Conservation (phyloP, 2,888 invertebrate genomes). For the Mamestra brassicae region DNA sequence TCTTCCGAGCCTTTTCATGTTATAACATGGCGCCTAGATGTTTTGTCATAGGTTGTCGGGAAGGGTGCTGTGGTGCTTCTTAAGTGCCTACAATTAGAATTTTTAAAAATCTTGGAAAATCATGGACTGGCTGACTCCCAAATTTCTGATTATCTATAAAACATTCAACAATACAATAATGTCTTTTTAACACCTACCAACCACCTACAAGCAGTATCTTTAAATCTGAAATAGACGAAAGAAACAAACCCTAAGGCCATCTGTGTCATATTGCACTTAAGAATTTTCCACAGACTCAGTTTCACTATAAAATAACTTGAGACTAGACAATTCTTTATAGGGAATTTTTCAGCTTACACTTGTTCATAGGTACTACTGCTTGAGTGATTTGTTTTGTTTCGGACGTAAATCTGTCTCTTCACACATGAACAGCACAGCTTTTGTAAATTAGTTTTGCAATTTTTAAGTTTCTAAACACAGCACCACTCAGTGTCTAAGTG, state of each 20-base stretch:
- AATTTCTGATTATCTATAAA: neutral
- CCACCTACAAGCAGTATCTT: neutral
- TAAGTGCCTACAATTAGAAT: no score
- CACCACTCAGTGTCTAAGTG: no score
- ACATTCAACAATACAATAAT: no score
- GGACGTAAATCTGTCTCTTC: neutral
- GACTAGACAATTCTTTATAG: neutral
- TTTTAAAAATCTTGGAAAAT: neutral
- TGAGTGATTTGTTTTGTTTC: neutral
- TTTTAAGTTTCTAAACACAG: no score
- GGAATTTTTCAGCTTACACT: neutral
- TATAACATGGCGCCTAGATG: no score
- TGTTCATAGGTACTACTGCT: neutral
- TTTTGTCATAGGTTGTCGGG: no score
- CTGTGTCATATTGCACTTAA: neutral
- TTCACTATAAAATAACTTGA: conserved; percentile 1
- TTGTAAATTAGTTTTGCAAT: no score
- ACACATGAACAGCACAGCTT: neutral
- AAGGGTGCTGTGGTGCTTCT: no score
- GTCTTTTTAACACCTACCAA: neutral
- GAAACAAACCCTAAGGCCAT: neutral
- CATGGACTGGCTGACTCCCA: neutral
- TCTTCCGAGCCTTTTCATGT: no score
- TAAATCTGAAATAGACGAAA: neutral
- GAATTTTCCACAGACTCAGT: neutral